Conservation (phyloP, 1,140 invertebrate species). For the Pentalonia nigronervosa region DNA sequence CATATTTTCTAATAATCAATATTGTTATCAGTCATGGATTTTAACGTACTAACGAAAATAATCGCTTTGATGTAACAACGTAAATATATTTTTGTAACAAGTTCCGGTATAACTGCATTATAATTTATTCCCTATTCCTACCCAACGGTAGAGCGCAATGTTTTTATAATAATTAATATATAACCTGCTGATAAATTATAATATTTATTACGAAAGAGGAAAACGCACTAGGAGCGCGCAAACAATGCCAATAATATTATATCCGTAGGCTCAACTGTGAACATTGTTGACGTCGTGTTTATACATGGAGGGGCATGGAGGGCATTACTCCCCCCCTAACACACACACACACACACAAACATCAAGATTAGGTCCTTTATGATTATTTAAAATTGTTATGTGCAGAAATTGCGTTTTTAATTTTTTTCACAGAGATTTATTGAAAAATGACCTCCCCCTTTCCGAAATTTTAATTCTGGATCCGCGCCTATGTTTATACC, state of each 20-base stretch:
- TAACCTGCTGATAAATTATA: background rate
- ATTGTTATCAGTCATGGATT: background rate
- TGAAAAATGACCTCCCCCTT: too few species aligned
- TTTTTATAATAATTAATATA: background rate
- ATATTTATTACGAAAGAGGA: background rate
- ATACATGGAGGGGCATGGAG: background rate
- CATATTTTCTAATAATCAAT: background rate
- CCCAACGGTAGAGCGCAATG: background rate
- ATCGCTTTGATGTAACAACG: background rate
- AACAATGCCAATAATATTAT: background rate
- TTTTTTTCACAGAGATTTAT: too few species aligned
- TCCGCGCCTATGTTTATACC: too few species aligned
- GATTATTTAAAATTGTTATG: too few species aligned
- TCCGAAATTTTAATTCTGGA: too few species aligned
- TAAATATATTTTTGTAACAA: background rate
- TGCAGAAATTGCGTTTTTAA: too few species aligned
- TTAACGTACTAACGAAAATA: background rate
- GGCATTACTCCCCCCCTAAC: too few species aligned
- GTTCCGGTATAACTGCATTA: background rate
- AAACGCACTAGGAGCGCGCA: background rate
- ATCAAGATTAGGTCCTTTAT: too few species aligned
- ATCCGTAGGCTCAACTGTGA: background rate
- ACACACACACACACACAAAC: too few species aligned
- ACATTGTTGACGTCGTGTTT: background rate
- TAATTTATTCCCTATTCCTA: background rate